These are phyloP conservation scores for Amiota communis DNA, from an alignment of 2,888 invertebrate genomes.

Conservation along the genomic window DNA sequence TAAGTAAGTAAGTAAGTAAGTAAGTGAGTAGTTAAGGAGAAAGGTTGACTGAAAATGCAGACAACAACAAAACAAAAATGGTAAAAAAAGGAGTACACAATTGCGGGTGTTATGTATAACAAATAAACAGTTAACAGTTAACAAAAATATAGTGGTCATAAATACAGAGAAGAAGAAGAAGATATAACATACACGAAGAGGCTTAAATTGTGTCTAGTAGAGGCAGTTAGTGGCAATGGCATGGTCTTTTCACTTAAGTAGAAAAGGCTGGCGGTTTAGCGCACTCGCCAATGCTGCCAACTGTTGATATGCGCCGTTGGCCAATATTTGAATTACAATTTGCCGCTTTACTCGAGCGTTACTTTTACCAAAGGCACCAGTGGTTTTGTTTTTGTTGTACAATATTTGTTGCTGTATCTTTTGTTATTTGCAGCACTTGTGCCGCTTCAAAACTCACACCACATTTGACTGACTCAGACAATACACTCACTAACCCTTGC, in stretches of 20 bases:
- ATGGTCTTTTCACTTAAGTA: too few relatives aligned
- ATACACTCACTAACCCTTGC: conserved; percentile 39
- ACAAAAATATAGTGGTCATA: too few relatives aligned
- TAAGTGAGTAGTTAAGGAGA: too few relatives aligned
- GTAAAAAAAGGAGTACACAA: too few relatives aligned
- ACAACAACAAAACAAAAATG: too few relatives aligned
- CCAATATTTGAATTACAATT: conserved; percentile 64
- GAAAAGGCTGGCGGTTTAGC: not conserved
- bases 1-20: too few relatives aligned
- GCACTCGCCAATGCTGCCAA: conserved; percentile 45
- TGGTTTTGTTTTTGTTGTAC: conserved; percentile 6
- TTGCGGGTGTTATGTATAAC: too few relatives aligned
- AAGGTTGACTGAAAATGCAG: too few relatives aligned
- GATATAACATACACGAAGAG: conserved; percentile 19
- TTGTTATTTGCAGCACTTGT: conserved; percentile 45
- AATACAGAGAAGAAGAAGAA: too few relatives aligned
- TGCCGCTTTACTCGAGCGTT: conserved; percentile 62
- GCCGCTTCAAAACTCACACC: conserved; percentile 46
- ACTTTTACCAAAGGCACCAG: conserved; percentile 37
- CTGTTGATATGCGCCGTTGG: conserved; percentile 66
- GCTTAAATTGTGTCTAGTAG: not conserved
- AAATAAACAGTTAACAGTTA: too few relatives aligned
- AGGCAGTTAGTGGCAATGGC: too few relatives aligned
- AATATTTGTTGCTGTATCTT: not conserved
- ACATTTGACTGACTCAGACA: not conserved